Percentiles rank a stretch among this genome's conserved stretches.
Conservation (phyloP, 2,113 vertebrate genomes). For the Eonycteris spelaea region DNA sequence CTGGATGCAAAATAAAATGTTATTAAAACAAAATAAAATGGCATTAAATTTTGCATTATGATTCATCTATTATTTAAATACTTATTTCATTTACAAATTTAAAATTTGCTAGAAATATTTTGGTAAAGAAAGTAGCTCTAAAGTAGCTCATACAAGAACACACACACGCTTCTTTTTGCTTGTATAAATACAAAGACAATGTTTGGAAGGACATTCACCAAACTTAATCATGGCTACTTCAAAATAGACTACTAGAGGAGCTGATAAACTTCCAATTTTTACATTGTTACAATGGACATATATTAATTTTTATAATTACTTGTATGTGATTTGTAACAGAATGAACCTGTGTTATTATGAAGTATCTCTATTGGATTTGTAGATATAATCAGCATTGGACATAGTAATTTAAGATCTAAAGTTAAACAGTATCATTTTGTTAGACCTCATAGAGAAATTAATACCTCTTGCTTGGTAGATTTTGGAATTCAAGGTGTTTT, state of each 20-base stretch:
- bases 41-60: neutral
- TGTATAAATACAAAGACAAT: neutral
- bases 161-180: neutral
- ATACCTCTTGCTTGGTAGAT: neutral
- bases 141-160: neutral
- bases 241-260: neutral
- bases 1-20: neutral
- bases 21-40: slow-evolving; percentile 6
- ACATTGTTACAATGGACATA: neutral
- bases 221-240: neutral
- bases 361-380: neutral
- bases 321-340: neutral
- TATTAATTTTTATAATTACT: neutral
- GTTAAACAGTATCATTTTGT: neutral
- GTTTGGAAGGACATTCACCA: neutral
- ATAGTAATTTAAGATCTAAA: neutral
- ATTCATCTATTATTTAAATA: neutral
- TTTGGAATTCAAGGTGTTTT: neutral
- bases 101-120: neutral
- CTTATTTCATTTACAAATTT: neutral
- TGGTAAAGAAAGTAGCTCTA: neutral
- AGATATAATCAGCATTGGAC: neutral
- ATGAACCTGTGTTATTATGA: neutral
- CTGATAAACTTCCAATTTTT: neutral
- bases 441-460: neutral